A percentile compares a stretch with the other conserved stretches of the same genome.
These are phyloP conservation scores for Morone chrysops DNA, from an alignment of 2,113 vertebrate genomes.

Conservation along the genomic window DNA sequence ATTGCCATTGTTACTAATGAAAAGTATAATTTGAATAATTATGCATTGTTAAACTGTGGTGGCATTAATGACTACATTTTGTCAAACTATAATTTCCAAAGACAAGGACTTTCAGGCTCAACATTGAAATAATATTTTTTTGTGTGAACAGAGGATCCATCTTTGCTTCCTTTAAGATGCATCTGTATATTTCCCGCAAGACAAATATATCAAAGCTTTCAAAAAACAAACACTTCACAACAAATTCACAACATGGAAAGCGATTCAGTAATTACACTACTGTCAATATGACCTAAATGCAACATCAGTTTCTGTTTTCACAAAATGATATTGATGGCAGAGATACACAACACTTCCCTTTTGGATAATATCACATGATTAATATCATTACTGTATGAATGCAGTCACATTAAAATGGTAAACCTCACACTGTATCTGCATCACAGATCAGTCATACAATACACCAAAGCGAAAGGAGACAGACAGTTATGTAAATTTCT, in stretches of 20 bases:
- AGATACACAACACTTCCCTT: neutral
- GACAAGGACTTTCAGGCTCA: neutral
- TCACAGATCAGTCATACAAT: neutral
- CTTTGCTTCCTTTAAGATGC: neutral
- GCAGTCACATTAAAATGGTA: neutral
- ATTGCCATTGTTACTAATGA: slow-evolving; percentile 30
- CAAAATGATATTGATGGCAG: neutral
- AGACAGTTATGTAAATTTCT: neutral
- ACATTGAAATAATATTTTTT: neutral
- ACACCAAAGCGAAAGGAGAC: neutral
- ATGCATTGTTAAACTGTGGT: slow-evolving; percentile 5
- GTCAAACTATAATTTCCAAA: slow-evolving; percentile 15
- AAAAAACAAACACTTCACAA: slow-evolving; percentile 6
- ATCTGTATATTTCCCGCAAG: neutral
- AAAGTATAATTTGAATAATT: slow-evolving; percentile 36
- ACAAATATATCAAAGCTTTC: neutral
- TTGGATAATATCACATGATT: neutral
- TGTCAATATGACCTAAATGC: neutral
- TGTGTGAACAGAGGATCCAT: neutral
- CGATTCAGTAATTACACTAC: neutral
- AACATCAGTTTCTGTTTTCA: neutral
- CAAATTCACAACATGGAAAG: neutral
- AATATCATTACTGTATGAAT: neutral
- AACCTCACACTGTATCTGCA: neutral
- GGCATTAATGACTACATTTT: slow-evolving; percentile 21